A percentile compares a stretch with the other conserved stretches of the same genome.
These are phyloP conservation scores for Tachina lurida DNA, from an alignment of 2,888 invertebrate species.

Conservation along the genomic window DNA sequence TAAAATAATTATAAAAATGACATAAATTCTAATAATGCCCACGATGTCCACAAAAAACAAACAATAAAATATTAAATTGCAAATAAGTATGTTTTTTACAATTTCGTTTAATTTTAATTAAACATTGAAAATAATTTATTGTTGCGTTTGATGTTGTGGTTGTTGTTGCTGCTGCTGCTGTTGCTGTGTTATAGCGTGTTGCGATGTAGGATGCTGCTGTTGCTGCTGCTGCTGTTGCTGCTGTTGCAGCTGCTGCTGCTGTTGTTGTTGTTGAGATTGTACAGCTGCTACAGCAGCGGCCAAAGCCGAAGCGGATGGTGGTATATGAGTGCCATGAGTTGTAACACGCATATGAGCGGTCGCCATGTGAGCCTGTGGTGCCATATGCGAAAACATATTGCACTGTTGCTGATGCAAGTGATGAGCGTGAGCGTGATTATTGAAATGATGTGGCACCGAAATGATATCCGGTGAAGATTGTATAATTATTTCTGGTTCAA, in stretches of 20 bases:
- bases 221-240: slow-evolving; percentile 71
- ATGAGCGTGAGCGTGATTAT: slow-evolving; percentile 76
- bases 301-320: slow-evolving; percentile 72
- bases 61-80: slow-evolving; percentile 57
- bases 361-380: slow-evolving; percentile 80
- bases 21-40: slow-evolving; percentile 63
- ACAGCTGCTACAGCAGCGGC: slow-evolving; percentile 70
- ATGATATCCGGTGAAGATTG: slow-evolving; percentile 79
- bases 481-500: slow-evolving; percentile 80
- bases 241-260: slow-evolving; percentile 72
- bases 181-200: slow-evolving; percentile 70
- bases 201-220: slow-evolving; percentile 74
- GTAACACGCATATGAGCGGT: slow-evolving; percentile 77
- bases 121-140: slow-evolving; percentile 58
- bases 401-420: slow-evolving; percentile 78
- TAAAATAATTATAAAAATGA: slow-evolving; percentile 42
- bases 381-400: slow-evolving; percentile 81
- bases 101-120: slow-evolving; percentile 52
- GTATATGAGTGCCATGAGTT: slow-evolving; percentile 72
- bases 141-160: slow-evolving; percentile 67
- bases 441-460: slow-evolving; percentile 77
- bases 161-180: slow-evolving; percentile 58
- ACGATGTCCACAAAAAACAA: slow-evolving; percentile 47
- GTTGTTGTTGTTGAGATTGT: slow-evolving; percentile 73
- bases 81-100: slow-evolving; percentile 38